phyloP scores from a whole-genome alignment of 1,140 invertebrate species.

The Ganaspis sp. region DNA sequence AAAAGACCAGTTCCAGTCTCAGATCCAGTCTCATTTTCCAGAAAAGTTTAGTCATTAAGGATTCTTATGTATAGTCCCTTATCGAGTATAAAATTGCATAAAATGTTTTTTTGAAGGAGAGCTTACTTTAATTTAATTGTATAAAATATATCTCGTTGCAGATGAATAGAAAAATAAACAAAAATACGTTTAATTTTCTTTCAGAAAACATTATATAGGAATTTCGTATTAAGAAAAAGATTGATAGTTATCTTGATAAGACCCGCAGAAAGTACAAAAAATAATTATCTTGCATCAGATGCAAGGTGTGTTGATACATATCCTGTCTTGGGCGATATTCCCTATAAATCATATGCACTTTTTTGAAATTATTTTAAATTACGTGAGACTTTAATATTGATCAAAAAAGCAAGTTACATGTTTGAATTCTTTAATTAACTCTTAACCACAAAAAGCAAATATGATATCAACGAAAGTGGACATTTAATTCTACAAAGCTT shows the following conservation, averaged over 20 bases:
- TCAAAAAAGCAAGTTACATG: too few relatives aligned
- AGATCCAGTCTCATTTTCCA: not conserved
- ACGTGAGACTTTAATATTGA: too few relatives aligned
- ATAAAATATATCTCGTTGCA: not conserved
- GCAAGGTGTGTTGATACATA: too few relatives aligned
- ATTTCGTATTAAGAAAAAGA: not conserved
- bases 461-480: too few relatives aligned
- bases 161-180: not conserved
- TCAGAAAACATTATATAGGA: not conserved
- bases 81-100: not conserved
- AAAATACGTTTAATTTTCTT: not conserved
- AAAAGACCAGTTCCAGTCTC: not conserved
- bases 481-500: too few relatives aligned
- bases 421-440: too few relatives aligned
- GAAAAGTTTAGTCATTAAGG: not conserved
- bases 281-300: not conserved
- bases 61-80: not conserved
- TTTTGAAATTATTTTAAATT: too few relatives aligned
- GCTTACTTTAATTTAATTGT: not conserved
- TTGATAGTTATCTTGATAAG: not conserved
- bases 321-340: too few relatives aligned
- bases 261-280: not conserved
- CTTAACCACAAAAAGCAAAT: too few relatives aligned
- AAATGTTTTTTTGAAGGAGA: not conserved
- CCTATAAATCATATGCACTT: too few relatives aligned